Evolutionary conservation across 2,888 invertebrate genomes (phyloP), one percentile per base, ranked within the genome.

Genomic region (Agapostemon virescens): DNA sequence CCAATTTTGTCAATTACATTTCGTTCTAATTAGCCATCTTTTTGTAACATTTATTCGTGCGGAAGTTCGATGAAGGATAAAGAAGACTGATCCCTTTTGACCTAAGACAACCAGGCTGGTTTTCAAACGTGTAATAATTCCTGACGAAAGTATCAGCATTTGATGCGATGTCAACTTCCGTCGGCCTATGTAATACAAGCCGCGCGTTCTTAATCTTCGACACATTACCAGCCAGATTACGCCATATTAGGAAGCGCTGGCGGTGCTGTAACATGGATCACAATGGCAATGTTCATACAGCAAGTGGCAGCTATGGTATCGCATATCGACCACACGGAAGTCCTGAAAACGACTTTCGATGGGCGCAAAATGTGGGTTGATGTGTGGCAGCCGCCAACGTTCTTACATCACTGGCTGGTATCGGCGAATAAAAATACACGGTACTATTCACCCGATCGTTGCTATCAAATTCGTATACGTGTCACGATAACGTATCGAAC

Each of bases 221-320:
- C 71, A 42, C 72, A 68, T 61, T 20, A 45, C 49, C 40, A 38
- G 15, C 15, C 64, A 36, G 26, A 64, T 83, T 74, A 69, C 69
- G 38, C 61, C 64, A 58, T 52, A 61, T 86, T 70, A 72, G 73
- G 76, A 81, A 84, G 81, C 68, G 42, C 61, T 23, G 23, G 30
- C 30, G 68, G 74, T 84, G 74, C 61, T 45, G 26, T n/a, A 71
- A 74, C 71, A 33, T 38, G 58, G 67, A 81, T 84, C 77, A 84
- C 72, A 66, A 45, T 30, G 67, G 42, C 36, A 74, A 75, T 20
- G 15, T 26, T 3, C 73, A 66, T 69, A 63, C 55, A 77, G 49
- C 79, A 75, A 86, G 79, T 81, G 72, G 74, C 49, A 69, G 15
- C 36, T 67, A 26, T n/a, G 33, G 73, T 86, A 73, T 86, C 87